Percentiles rank a stretch among this genome's conserved stretches.
These are phyloP conservation scores for Neoarius graeffei DNA, from an alignment of 2,113 vertebrate species.

Conservation along the genomic window DNA sequence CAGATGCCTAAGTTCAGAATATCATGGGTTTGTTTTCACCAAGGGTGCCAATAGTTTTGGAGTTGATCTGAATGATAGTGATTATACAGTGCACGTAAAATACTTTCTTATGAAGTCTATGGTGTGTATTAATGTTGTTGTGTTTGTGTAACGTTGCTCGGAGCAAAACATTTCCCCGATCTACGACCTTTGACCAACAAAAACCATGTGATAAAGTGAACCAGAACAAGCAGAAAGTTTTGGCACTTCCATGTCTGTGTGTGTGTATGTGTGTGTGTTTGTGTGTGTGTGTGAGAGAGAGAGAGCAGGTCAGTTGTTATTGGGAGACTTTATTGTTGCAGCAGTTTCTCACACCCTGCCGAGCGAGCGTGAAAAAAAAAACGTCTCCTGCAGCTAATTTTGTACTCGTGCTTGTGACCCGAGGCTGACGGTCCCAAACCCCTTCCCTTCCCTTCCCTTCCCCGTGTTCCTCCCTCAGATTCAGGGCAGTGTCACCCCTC, in stretches of 20 bases:
- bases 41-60: neutral
- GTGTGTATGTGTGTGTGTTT: neutral
- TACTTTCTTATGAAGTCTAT: neutral
- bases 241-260: slow-evolving; percentile 1
- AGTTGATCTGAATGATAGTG: neutral
- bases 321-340: slow-evolving; percentile 74
- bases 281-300: neutral
- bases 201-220: slow-evolving; percentile 13
- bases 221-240: slow-evolving; percentile 37
- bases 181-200: slow-evolving; percentile 59
- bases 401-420: slow-evolving; percentile 57
- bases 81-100: neutral
- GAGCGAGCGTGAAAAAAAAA: slow-evolving; percentile 27
- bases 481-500: slow-evolving; percentile 98
- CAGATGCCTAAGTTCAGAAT: neutral
- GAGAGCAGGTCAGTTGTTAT: slow-evolving; percentile 21
- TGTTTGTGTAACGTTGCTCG: slow-evolving; percentile 7
- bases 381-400: slow-evolving; percentile 52
- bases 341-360: slow-evolving; percentile 69
- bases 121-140: neutral
- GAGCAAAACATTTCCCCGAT: slow-evolving; percentile 51
- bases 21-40: neutral
- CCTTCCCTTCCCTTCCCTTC: slow-evolving; percentile 55
- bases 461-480: slow-evolving; percentile 80
- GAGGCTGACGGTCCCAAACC: slow-evolving; percentile 59